Percentiles rank a stretch among this genome's conserved stretches.
Evolutionary conservation across 2,888 invertebrate genomes (phyloP).

Genomic region (Oscheius myriophilus): DNA sequence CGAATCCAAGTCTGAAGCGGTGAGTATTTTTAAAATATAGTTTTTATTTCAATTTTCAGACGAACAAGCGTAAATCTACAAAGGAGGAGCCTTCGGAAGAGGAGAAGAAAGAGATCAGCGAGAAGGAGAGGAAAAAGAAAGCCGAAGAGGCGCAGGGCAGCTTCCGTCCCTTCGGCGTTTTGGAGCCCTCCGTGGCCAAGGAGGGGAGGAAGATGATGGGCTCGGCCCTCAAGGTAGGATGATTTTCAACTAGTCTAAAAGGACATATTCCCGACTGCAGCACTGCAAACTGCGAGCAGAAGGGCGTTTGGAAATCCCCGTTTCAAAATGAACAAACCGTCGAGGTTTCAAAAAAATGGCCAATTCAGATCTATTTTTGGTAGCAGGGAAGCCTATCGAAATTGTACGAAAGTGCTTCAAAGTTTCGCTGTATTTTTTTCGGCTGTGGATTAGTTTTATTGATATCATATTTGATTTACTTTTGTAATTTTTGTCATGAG

Average conservation of each 20-base stretch:
- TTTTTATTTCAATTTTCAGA: neutral
- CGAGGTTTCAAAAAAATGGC: too few species aligned
- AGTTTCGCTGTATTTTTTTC: too few species aligned
- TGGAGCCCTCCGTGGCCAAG: conserved; percentile 42
- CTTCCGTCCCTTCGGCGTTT: conserved; percentile 47
- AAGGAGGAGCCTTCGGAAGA: conserved; percentile 6
- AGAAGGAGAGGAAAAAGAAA: conserved; percentile 19
- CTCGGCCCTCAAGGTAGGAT: conserved; percentile 30
- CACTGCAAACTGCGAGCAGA: neutral
- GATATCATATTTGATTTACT: too few species aligned
- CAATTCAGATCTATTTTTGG: too few species aligned
- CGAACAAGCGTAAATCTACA: neutral
- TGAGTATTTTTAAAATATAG: neutral
- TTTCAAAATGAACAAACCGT: too few species aligned
- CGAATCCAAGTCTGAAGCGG: neutral
- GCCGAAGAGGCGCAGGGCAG: conserved; percentile 18
- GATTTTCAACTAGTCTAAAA: neutral
- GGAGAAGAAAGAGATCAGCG: neutral
- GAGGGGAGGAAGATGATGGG: conserved; percentile 37
- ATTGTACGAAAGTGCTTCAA: too few species aligned
- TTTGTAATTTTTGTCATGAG: too few species aligned
- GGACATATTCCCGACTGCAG: neutral
- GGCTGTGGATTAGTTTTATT: too few species aligned
- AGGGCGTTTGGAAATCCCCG: too few species aligned
- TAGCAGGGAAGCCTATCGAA: too few species aligned